These are phyloP conservation scores for Muraenolepis orangiensis DNA, from an alignment of 2,797 vertebrate genomes.

Conservation along the genomic window DNA sequence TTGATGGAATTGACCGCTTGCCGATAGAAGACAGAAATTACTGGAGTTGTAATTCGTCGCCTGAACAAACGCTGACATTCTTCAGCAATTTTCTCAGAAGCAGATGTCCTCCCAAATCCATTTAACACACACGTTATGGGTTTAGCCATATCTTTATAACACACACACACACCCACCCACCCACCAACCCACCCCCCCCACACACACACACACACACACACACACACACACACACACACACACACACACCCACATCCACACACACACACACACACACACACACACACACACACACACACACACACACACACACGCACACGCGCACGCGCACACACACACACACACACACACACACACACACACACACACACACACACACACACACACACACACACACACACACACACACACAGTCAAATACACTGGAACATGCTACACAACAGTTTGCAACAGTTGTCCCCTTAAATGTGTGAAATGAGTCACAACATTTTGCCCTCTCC, in stretches of 20 bases:
- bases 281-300: slow-evolving; percentile 14
- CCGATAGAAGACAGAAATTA: slow-evolving; percentile 12
- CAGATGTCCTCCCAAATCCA: background rate
- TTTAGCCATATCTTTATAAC: slow-evolving; percentile 15
- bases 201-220: slow-evolving; percentile 13
- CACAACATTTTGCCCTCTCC: background rate
- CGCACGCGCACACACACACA: slow-evolving; percentile 2
- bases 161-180: background rate
- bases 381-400: slow-evolving; percentile 4
- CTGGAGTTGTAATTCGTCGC: background rate
- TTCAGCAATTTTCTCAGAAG: background rate
- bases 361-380: slow-evolving; percentile 2
- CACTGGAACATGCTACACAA: background rate
- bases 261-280: background rate
- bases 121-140: slow-evolving; percentile 18
- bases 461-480: too few species aligned
- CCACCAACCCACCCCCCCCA: too few species aligned
- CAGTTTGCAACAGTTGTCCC: too few species aligned
- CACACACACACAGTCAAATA: background rate
- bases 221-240: background rate
- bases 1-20: slow-evolving; percentile 12
- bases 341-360: slow-evolving; percentile 14
- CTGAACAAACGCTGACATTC: background rate
- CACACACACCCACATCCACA: slow-evolving; percentile 2
- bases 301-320: background rate